Base-by-base conservation (phyloP, 2,888 invertebrate genomes). In the Nipponacmea schrenckii region DNA sequence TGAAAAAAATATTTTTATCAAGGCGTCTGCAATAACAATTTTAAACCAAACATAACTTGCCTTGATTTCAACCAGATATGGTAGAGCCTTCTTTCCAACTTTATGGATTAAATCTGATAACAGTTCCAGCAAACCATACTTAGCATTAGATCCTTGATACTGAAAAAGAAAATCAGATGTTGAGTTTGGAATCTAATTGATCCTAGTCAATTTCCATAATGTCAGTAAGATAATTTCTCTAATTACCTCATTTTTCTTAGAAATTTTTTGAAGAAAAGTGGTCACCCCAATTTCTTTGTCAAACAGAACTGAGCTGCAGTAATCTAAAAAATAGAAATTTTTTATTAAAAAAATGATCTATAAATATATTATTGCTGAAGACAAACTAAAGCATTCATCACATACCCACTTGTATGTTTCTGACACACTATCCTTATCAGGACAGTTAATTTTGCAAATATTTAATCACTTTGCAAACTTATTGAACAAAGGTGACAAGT, bases 61-160 rank as follows among this genome's bases (percentile, higher is more conserved):
- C 84, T 88, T 88, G 48, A 87, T 81, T 44, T 88, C 87, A 62
- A 86, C 76, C 24, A 83, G 84, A 81, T 86, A 87, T 27, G 85
- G 82, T 12, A 85, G 67, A 24, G 85, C 77, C 65, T 84, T 84
- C 71, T 84, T 84, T 15, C 74, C 83, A 20, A 81, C 80, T 70
- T 81, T 85, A 24, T 80, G 79, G 10, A 84, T 76, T 69, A 87
- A 85, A 24, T 76, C 80, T 65, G 80, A 79, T 48, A 88, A 77
- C 48, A 86, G 76, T 39, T 84, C 84, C 67, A 87, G 74, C 7
- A 85, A 74, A 67, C 77, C 80, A 56, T 56, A 56, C 24, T 56
- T 56, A 1, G 80, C 79, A 74, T 87, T 87, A 70, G 79, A 78
- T 46, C 67, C 75, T 71, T 84, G 84, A 17, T 83, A 80, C 87